Evolutionary conservation across 2,888 invertebrate genomes (phyloP).

Genomic region (Phortica magna): DNA sequence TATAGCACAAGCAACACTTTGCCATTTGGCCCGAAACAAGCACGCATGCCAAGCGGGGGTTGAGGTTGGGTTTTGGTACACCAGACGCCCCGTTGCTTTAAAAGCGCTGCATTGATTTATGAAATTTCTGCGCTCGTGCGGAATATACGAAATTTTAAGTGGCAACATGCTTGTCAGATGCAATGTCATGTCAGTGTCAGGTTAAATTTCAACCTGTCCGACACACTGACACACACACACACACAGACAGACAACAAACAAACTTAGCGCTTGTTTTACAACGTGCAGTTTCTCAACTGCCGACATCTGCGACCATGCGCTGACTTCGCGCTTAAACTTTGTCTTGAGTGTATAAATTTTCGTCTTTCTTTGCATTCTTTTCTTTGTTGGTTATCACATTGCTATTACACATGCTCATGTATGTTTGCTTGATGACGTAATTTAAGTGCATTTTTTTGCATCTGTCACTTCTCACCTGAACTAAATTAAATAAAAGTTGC

Average conservation of each 20-base stretch:
- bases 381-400: not conserved
- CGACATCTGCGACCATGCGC: not conserved
- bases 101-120: conserved; percentile 26
- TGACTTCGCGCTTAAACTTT: not conserved
- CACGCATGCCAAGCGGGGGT: not conserved
- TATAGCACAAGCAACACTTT: not conserved
- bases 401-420: not conserved
- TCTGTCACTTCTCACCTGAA: not conserved
- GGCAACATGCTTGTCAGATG: conserved; percentile 10
- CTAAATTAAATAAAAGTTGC: conserved; percentile 30
- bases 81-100: not conserved
- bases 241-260: not conserved
- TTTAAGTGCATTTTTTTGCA: not conserved
- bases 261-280: not conserved
- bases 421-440: not conserved
- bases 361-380: not conserved
- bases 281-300: not conserved
- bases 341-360: not conserved
- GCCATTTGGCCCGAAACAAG: not conserved
- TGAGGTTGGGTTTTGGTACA: not conserved
- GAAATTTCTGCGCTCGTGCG: conserved; percentile 14
- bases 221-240: not conserved
- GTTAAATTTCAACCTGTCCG: not conserved
- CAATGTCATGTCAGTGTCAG: not conserved
- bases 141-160: conserved; percentile 21